These are phyloP conservation scores for Sicus ferrugineus DNA, from an alignment of 2,888 invertebrate species.

Conservation along the genomic window DNA sequence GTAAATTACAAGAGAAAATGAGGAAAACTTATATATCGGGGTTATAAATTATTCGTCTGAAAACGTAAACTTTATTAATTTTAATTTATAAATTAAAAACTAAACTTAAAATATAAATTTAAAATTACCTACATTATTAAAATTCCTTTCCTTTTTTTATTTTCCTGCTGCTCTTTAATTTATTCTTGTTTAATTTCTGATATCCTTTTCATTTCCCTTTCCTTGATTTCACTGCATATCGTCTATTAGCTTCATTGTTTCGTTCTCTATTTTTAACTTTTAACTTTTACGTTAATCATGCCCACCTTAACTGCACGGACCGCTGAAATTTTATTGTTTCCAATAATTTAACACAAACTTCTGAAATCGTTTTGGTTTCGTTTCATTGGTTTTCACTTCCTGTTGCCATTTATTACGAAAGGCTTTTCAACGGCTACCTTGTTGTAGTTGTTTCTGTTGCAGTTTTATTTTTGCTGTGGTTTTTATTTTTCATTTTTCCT, in stretches of 20 bases:
- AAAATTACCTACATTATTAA: neutral
- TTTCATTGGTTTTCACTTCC: slow-evolving; percentile 26
- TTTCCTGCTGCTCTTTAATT: neutral
- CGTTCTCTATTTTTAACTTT: neutral
- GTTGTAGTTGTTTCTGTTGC: slow-evolving; percentile 7
- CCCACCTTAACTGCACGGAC: slow-evolving; percentile 24
- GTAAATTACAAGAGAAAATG: too few species aligned
- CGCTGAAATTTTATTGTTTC: slow-evolving; percentile 40
- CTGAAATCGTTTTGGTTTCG: slow-evolving; percentile 19
- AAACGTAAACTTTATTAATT: too few species aligned
- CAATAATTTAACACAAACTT: slow-evolving; percentile 32
- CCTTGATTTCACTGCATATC: slow-evolving; percentile 11
- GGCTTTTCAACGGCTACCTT: slow-evolving; percentile 2
- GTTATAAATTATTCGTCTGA: too few species aligned
- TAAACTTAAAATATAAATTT: too few species aligned
- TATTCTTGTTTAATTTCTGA: neutral
- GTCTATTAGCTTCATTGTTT: slow-evolving; percentile 35
- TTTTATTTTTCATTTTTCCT: too few species aligned
- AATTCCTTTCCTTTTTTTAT: neutral
- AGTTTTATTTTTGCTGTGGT: too few species aligned
- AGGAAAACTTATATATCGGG: too few species aligned
- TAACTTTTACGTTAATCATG: neutral
- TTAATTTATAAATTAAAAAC: too few species aligned
- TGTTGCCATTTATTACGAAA: neutral
- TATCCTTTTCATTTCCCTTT: neutral